Percentiles rank a stretch among this genome's conserved stretches.
Evolutionary conservation across 2,888 invertebrate genomes (phyloP).

Genomic region (Lycia hirtaria): DNA sequence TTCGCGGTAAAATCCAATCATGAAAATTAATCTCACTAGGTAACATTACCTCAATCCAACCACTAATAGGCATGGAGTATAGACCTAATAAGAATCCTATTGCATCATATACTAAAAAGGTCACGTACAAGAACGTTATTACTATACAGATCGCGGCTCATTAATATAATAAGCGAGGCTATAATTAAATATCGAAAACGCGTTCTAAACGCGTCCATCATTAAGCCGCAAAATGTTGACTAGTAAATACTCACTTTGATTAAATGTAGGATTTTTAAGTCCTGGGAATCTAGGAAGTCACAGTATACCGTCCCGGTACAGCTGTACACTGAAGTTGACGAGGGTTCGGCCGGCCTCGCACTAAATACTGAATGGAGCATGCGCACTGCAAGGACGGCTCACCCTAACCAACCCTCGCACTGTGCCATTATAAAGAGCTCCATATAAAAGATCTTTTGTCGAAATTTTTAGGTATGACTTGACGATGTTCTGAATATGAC

Average conservation of each 20-base stretch:
- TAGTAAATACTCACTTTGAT: conserved; percentile 70
- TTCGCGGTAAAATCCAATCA: conserved; percentile 51
- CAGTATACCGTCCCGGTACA: conserved; percentile 58
- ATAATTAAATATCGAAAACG: conserved; percentile 7
- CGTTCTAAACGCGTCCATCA: not conserved
- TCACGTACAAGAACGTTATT: conserved; percentile 7
- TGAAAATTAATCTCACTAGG: not conserved
- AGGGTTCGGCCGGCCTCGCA: conserved; percentile 60
- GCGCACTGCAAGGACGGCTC: conserved; percentile 64
- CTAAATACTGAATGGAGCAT: conserved; percentile 69
- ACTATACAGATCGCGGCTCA: conserved; percentile 26
- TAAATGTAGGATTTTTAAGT: conserved; percentile 75
- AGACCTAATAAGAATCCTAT: conserved; percentile 26
- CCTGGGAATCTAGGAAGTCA: conserved; percentile 58
- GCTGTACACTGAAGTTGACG: conserved; percentile 74
- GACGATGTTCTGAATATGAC: not conserved
- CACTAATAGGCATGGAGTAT: too few species aligned
- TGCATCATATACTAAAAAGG: conserved; percentile 27
- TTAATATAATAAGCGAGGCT: conserved; percentile 33
- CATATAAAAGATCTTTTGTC: conserved; percentile 47
- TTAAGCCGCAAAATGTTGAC: not conserved
- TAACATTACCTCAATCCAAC: conserved; percentile 4
- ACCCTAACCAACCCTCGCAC: conserved; percentile 66
- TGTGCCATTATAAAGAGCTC: conserved; percentile 55
- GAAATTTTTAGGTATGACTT: not conserved